Base-by-base conservation (phyloP, 2,888 invertebrate genomes). In the Amaurobius ferox region DNA sequence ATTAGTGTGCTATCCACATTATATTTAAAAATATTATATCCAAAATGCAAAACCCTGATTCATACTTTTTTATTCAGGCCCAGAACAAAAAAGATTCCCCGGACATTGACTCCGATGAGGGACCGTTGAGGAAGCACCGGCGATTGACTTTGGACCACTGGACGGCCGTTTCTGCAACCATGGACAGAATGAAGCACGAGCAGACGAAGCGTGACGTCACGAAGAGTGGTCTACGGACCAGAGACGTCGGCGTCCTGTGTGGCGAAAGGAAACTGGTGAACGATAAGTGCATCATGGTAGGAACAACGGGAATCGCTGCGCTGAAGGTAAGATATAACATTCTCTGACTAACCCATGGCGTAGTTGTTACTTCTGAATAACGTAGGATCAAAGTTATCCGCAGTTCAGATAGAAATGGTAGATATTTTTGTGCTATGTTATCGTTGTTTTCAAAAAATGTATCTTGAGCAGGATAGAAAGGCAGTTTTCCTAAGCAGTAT, bases 241-340 rank as follows among this genome's bases (percentile, higher is more conserved):
- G 70, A 32, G 86, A 86, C 9, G 40, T 86, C 6, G 86, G 86
- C 0, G 39, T 79, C 1, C 30, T 76, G 1, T 79, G 86, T 71
- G 76, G 71, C 35, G 79, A 86, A 29, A 35, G 62, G 2, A 66
- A 76, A 0, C 71, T 76, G 5, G 76, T 86, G 11, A 88, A 86
- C 68, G 88, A 89, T 35, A 89, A 88, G 30, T 83, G 89, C 29
- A 73, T 88, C 3, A 89, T 89, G 89, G 89, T 89, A 26, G 89
- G 89, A 7, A 83, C 78, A 9, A 88, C 88, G 11, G 89, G 88
- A 3, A 88, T 89, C 16, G 85, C 83, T 26, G 88, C 88, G 26
- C 55, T 89, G 29, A 88, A 89, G 77, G 83, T 85, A 72, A 68
- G 9, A 44, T 44, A 16, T 2, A 44, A 16, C 16, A 13, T 44